A percentile compares a stretch with the other conserved stretches of the same genome.
These are phyloP conservation scores for Popillia japonica DNA, from an alignment of 1,140 invertebrate genomes.

Conservation along the genomic window DNA sequence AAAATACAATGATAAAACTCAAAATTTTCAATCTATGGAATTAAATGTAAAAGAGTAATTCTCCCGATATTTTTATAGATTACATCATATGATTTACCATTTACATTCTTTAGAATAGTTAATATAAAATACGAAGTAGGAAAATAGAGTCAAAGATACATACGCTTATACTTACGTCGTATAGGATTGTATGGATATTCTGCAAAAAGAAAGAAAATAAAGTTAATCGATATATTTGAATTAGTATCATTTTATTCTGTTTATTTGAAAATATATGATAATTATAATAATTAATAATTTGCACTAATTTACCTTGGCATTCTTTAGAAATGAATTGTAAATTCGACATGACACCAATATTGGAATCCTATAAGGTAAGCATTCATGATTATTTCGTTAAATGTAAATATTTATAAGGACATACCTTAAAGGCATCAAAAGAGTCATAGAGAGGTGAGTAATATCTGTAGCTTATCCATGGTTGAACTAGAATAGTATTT, in stretches of 20 bases:
- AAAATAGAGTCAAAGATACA: neutral
- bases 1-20: too few relatives aligned
- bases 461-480: neutral
- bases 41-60: too few relatives aligned
- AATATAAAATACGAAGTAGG: too few relatives aligned
- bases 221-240: neutral
- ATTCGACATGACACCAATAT: neutral
- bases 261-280: neutral
- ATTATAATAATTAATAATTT: neutral
- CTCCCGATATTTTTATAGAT: too few relatives aligned
- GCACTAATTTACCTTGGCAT: neutral
- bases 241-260: neutral
- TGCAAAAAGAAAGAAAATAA: neutral
- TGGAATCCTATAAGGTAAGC: neutral
- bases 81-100: too few relatives aligned
- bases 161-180: neutral
- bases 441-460: neutral
- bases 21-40: too few relatives aligned
- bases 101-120: too few relatives aligned
- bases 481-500: neutral
- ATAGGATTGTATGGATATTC: neutral
- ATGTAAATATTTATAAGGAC: neutral
- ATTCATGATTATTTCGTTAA: neutral
- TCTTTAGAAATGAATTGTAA: conserved; percentile 5
- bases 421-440: conserved; percentile 4